phyloP scores from a whole-genome alignment of 2,113 vertebrate genomes.

The Macrotis lagotis region DNA sequence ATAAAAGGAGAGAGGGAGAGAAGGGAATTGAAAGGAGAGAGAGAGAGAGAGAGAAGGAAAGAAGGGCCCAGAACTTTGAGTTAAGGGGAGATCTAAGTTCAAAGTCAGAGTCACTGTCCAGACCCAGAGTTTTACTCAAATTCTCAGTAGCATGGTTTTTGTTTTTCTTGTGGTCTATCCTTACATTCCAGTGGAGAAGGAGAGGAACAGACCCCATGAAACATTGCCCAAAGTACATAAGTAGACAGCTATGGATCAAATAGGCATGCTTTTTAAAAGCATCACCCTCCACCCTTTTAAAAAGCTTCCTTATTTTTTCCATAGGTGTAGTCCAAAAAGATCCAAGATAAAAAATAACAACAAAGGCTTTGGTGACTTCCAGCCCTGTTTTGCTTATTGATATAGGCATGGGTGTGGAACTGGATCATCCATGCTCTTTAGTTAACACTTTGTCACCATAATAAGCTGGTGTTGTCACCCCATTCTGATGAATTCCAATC shows the following conservation, averaged over 20 bases:
- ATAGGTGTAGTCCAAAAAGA: slow-evolving; percentile 49
- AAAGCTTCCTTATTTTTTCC: slow-evolving; percentile 45
- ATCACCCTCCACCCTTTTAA: neutral
- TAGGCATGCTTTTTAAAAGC: neutral
- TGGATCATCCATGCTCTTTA: neutral
- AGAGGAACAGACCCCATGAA: neutral
- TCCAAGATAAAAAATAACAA: neutral
- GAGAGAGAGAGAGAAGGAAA: neutral
- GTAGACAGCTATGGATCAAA: neutral
- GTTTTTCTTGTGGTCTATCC: neutral
- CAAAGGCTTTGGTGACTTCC: neutral
- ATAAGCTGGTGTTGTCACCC: neutral
- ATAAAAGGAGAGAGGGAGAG: no score
- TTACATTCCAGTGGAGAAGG: neutral
- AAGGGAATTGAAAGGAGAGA: no score
- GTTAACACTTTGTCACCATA: neutral
- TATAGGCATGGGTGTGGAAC: neutral
- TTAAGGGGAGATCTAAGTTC: neutral
- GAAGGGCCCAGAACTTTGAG: neutral
- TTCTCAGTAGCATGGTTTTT: neutral
- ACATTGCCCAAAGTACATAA: slow-evolving; percentile 40
- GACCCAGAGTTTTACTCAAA: no score
- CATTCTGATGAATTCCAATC: slow-evolving; percentile 22
- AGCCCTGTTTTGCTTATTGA: neutral
- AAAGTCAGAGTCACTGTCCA: no score